phyloP scores from a whole-genome alignment of 30 jellyfish, hydroid and myxozoan genomes.

The Turritopsis rubra region DNA sequence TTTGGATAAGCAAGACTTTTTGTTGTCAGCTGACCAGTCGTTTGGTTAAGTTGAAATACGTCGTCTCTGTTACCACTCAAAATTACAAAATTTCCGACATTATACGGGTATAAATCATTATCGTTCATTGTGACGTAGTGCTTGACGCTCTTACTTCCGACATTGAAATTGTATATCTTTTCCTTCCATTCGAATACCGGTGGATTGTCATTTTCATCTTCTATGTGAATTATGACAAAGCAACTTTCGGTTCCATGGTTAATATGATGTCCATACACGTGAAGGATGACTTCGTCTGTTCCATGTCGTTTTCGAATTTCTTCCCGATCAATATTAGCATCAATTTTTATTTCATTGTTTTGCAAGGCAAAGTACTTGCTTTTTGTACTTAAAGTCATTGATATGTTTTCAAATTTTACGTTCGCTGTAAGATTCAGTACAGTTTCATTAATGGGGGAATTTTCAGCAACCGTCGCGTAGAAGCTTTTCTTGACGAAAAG shows the following conservation, averaged over 20 bases:
- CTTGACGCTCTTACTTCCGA: background rate
- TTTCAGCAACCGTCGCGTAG: background rate
- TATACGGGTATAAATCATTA: background rate
- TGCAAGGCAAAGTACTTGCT: background rate
- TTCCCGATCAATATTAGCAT: slow-evolving; percentile 3
- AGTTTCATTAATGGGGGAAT: background rate
- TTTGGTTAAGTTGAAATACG: background rate
- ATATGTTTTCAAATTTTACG: background rate
- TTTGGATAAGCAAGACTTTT: background rate
- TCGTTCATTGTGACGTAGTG: background rate
- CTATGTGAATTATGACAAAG: background rate
- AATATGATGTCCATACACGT: background rate
- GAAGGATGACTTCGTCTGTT: background rate
- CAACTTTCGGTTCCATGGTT: background rate
- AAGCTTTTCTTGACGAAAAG: background rate
- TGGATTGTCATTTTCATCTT: slow-evolving; percentile 25
- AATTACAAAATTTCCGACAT: background rate
- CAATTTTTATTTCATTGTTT: background rate
- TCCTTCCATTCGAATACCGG: slow-evolving; percentile 11
- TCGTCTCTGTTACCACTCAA: background rate
- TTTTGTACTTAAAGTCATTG: background rate
- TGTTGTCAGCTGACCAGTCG: background rate
- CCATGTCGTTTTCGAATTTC: background rate
- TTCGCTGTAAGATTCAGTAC: background rate
- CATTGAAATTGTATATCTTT: background rate